A percentile compares a stretch with the other conserved stretches of the same genome.
Evolutionary conservation across 1,140 invertebrate species (phyloP).

Genomic region (Pemphigus obesinymphae): DNA sequence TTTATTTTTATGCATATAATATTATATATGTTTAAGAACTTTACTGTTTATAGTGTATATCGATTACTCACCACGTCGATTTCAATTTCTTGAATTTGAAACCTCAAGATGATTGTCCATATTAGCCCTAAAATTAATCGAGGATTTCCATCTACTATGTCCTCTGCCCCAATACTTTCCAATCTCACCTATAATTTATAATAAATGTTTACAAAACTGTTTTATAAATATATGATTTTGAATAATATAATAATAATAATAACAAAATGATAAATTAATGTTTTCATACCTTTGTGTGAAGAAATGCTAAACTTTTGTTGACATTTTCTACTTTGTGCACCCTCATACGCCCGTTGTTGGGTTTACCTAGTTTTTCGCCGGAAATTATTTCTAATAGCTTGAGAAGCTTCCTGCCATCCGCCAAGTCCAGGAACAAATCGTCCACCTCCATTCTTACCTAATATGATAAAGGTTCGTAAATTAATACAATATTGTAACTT

Average conservation of each 20-base stretch:
- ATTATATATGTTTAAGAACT: no score
- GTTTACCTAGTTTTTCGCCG: conserved; percentile 92
- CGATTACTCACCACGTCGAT: conserved; percentile 79
- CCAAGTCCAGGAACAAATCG: conserved; percentile 93
- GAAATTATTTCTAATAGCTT: conserved; percentile 98
- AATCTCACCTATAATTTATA: conserved; percentile 67
- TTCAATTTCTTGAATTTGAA: conserved; percentile 98
- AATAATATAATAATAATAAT: not conserved
- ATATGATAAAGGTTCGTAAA: not conserved
- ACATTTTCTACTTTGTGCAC: conserved; percentile 99
- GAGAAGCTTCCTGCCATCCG: conserved; percentile 90
- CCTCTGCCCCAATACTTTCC: conserved; percentile 98
- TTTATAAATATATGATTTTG: not conserved
- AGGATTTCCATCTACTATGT: conserved; percentile 97
- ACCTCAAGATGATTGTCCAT: conserved; percentile 96
- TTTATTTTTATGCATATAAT: no score
- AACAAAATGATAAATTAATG: not conserved
- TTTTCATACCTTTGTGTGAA: conserved; percentile 80
- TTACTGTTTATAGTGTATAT: no score
- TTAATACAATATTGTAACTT: no score
- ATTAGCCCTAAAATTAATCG: conserved; percentile 94
- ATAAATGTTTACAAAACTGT: not conserved
- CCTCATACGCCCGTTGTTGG: conserved; percentile 93
- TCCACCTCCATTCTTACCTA: conserved; percentile 92
- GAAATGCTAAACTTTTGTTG: conserved; percentile 94